Evolutionary conservation across 2,888 invertebrate genomes (phyloP).

Genomic region (Apeira syringaria): DNA sequence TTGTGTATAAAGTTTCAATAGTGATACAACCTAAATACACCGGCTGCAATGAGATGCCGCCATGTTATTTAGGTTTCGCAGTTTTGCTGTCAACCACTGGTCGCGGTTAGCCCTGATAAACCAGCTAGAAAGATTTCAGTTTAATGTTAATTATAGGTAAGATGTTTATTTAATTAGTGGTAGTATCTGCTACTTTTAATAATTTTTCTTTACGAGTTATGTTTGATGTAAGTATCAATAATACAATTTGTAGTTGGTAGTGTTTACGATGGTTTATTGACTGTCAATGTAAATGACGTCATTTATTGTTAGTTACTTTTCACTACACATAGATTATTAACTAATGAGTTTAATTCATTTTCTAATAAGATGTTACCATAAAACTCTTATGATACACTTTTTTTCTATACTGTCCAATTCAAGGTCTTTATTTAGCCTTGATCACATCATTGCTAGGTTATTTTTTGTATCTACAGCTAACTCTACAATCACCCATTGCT

Average conservation of each 20-base stretch:
- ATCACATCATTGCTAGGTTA: constrained; percentile 53
- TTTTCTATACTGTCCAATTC: constrained; percentile 30
- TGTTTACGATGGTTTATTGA: constrained; percentile 78
- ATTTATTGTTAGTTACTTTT: constrained; percentile 51
- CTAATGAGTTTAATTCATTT: neutral
- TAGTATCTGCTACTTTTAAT: too few relatives aligned
- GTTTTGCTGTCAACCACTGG: constrained; percentile 77
- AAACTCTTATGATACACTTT: neutral
- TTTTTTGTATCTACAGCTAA: constrained; percentile 47
- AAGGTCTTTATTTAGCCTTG: constrained; percentile 55
- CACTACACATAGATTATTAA: constrained; percentile 26
- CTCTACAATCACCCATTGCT: constrained; percentile 35
- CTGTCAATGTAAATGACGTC: constrained; percentile 81
- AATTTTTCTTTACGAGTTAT: too few relatives aligned
- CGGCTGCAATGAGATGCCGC: constrained; percentile 81
- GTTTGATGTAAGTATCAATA: constrained; percentile 15
- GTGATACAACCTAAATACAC: constrained; percentile 58
- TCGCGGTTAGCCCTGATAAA: constrained; percentile 60
- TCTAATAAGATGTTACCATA: neutral
- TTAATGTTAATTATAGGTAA: constrained; percentile 46
- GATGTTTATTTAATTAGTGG: too few relatives aligned
- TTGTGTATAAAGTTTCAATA: constrained; percentile 56
- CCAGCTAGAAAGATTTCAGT: constrained; percentile 44
- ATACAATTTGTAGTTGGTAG: constrained; percentile 26
- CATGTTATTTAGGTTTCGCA: constrained; percentile 76